These are phyloP conservation scores for Darevskia nairensis DNA, from an alignment of 2,797 vertebrate genomes.

Conservation along the genomic window DNA sequence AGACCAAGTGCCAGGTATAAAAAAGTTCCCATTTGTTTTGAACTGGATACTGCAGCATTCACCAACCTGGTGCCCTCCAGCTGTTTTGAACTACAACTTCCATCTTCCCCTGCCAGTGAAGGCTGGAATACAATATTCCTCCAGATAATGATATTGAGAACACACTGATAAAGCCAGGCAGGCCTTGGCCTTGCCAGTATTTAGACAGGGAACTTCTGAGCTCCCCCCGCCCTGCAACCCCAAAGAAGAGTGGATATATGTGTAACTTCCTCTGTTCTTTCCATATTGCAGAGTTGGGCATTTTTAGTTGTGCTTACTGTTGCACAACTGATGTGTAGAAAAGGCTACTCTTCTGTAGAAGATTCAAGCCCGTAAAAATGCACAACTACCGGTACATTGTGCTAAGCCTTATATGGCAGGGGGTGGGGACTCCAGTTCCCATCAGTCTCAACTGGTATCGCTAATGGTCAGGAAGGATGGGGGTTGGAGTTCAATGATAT, in stretches of 20 bases:
- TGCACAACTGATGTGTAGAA: slow-evolving; percentile 1
- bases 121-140: background rate
- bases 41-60: background rate
- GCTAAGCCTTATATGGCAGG: background rate
- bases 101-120: too few relatives aligned
- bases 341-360: accelerated
- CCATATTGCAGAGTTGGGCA: slow-evolving; percentile 20
- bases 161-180: too few relatives aligned
- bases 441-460: too few relatives aligned
- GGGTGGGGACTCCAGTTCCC: too few relatives aligned
- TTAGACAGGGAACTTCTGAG: background rate
- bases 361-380: slow-evolving; percentile 23
- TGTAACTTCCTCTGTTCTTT: background rate
- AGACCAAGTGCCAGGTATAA: background rate
- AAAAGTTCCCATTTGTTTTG: background rate
- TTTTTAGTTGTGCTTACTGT: background rate
- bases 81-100: background rate
- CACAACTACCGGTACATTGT: accelerated
- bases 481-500: background rate
- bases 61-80: background rate
- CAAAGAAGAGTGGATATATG: background rate
- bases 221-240: too few relatives aligned
- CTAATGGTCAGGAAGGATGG: background rate
- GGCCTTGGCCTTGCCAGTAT: too few relatives aligned
- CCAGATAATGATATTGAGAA: background rate